These are phyloP conservation scores for Diarsia rubi DNA, from an alignment of 2,888 invertebrate genomes.

Conservation along the genomic window DNA sequence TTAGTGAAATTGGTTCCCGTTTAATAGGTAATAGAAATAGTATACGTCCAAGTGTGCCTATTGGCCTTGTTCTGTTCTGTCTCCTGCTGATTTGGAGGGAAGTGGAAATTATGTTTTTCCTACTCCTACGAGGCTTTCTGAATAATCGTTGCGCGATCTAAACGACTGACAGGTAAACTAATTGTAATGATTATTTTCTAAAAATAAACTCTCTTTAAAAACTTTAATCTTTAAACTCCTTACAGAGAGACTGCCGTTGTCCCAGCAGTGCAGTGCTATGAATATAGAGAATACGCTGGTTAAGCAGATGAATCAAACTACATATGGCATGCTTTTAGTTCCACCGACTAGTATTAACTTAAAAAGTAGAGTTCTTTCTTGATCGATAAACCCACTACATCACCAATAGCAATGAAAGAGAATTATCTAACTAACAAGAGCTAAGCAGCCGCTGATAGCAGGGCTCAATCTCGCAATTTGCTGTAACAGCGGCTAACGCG, in stretches of 20 bases:
- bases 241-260: neutral
- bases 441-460: constrained; percentile 35
- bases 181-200: neutral
- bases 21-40: neutral
- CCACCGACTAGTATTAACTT: neutral
- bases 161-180: neutral
- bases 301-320: neutral
- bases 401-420: no score
- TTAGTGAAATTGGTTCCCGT: constrained; percentile 12
- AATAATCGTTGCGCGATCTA: no score
- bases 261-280: neutral
- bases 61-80: no score
- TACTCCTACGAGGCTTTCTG: no score
- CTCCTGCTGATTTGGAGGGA: no score
- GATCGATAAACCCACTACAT: neutral
- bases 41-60: no score
- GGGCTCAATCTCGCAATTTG: constrained; percentile 58
- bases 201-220: no score
- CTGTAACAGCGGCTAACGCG: constrained; percentile 69
- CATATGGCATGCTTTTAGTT: neutral
- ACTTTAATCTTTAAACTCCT: no score
- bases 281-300: neutral
- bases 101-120: no score
- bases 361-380: neutral
- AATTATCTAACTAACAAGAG: constrained; percentile 1